Percentiles rank a stretch among this genome's conserved stretches.
These are phyloP conservation scores for Idaea straminata DNA, from an alignment of 2,888 invertebrate genomes.

Conservation along the genomic window DNA sequence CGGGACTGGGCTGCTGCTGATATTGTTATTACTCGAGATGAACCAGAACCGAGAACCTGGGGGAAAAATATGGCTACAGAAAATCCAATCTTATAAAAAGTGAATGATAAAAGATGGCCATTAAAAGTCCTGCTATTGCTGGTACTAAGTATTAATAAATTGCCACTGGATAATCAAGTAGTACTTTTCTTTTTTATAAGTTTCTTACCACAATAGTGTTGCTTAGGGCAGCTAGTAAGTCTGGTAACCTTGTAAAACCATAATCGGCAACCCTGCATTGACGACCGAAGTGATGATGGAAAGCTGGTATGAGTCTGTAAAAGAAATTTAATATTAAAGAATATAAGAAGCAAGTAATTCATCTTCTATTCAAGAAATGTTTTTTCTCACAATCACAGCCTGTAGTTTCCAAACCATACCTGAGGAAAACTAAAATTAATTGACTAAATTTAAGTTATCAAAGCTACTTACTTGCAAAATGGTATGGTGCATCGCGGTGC, in stretches of 20 bases:
- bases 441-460: neutral
- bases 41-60: constrained; percentile 94
- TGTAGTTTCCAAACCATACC: too few species aligned
- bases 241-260: constrained; percentile 95
- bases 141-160: neutral
- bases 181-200: neutral
- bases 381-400: too few species aligned
- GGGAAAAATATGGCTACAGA: neutral
- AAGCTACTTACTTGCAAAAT: constrained; percentile 70
- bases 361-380: neutral
- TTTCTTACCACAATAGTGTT: constrained; percentile 88
- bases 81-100: neutral
- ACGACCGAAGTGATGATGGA: constrained; percentile 97
- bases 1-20: constrained; percentile 93
- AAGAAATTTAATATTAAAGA: constrained; percentile 45
- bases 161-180: neutral
- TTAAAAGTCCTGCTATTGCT: too few species aligned
- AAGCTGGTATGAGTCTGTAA: constrained; percentile 95
- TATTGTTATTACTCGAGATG: constrained; percentile 91
- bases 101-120: neutral
- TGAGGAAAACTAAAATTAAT: too few species aligned
- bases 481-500: constrained; percentile 90
- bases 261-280: constrained; percentile 98
- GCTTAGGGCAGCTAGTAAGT: constrained; percentile 92
- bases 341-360: too few species aligned